A percentile compares a stretch with the other conserved stretches of the same genome.
These are phyloP conservation scores for Spermophilus dauricus DNA, from an alignment of 2,113 vertebrate species.

Conservation along the genomic window DNA sequence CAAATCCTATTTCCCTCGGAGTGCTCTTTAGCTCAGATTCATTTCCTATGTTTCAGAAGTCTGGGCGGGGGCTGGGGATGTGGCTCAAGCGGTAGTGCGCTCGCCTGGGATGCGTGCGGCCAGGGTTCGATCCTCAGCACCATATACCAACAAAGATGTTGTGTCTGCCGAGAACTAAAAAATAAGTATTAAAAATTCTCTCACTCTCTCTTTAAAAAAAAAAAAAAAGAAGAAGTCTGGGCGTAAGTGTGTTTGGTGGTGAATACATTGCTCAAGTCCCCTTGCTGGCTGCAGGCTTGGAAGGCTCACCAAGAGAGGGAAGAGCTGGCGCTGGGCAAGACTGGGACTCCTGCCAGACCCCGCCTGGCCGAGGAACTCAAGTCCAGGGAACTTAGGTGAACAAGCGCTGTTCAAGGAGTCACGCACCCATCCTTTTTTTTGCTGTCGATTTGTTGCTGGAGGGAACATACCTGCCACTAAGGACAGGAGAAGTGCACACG, in stretches of 20 bases:
- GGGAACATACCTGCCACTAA: neutral
- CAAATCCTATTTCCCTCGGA: neutral
- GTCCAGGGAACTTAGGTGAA: neutral
- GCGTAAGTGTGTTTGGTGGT: neutral
- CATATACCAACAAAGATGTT: too few species aligned
- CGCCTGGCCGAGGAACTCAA: neutral
- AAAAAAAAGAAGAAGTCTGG: neutral
- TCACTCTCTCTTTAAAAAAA: too few species aligned
- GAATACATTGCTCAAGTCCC: neutral
- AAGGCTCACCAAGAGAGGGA: neutral
- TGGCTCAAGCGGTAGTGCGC: too few species aligned
- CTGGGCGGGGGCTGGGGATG: neutral
- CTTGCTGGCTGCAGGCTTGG: neutral
- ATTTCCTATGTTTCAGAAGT: neutral
- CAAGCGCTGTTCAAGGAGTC: neutral
- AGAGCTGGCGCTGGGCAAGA: neutral
- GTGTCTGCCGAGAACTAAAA: too few species aligned
- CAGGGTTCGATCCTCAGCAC: too few species aligned
- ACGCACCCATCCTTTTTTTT: neutral
- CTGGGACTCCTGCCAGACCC: neutral
- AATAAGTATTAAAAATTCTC: too few species aligned
- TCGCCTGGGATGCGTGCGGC: too few species aligned
- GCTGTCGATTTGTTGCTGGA: neutral
- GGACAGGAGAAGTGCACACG: neutral
- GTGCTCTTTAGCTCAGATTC: constrained; percentile 24